Evolutionary conservation across 2,113 vertebrate species (phyloP).

Genomic region (Plectropomus leopardus): DNA sequence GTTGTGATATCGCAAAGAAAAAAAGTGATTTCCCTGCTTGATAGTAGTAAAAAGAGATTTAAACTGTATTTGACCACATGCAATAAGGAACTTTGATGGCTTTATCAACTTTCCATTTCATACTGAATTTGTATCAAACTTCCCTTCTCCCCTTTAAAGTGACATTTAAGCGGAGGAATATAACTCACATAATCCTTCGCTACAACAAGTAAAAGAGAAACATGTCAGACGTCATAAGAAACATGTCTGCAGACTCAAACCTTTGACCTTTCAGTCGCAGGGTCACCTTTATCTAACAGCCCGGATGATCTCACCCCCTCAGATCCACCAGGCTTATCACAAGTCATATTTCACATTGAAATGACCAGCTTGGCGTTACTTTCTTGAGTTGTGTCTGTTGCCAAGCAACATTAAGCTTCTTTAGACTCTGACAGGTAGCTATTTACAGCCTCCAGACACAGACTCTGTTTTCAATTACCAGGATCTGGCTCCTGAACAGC

Average conservation of each 20-base stretch:
- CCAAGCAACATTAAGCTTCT: conserved; percentile 69
- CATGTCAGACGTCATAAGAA: not conserved
- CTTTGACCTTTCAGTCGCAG: conserved; percentile 11
- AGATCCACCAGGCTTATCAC: conserved; percentile 47
- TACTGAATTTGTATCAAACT: conserved; percentile 42
- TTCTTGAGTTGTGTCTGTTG: conserved; percentile 59
- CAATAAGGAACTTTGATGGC: conserved; percentile 28
- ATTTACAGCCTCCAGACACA: conserved; percentile 64
- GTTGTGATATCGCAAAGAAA: conserved; percentile 14
- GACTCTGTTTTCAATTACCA: conserved; percentile 34
- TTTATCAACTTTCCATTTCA: not conserved
- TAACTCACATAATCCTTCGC: not conserved
- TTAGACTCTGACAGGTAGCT: conserved; percentile 67
- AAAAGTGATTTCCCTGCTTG: conserved; percentile 33
- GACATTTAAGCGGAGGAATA: not conserved
- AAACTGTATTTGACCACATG: conserved; percentile 22
- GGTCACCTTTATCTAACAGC: conserved; percentile 15
- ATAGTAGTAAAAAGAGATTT: conserved; percentile 9
- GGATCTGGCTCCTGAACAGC: conserved; percentile 17
- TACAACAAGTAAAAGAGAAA: not conserved
- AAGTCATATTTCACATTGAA: conserved; percentile 55
- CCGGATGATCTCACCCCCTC: conserved; percentile 20
- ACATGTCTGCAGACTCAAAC: conserved; percentile 7
- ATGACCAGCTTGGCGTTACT: conserved; percentile 35
- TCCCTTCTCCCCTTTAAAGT: conserved; percentile 13